phyloP scores from a whole-genome alignment of 2,888 invertebrate species.

The Plusia festucae region DNA sequence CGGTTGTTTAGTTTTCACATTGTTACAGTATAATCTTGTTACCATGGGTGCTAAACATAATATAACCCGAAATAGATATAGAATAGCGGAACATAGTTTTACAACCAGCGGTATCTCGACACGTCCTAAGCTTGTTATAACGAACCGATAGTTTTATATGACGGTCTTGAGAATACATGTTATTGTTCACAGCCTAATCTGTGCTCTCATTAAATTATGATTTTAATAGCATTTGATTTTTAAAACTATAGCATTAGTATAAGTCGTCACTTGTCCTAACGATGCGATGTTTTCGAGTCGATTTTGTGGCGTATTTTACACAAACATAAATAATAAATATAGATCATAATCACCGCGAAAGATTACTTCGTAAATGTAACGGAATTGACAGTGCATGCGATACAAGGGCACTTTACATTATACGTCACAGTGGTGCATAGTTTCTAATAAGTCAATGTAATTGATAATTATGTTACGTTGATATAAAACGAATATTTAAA shows the following conservation, averaged over 20 bases:
- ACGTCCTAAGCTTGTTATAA: conserved; percentile 49
- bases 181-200: conserved; percentile 23
- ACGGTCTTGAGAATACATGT: conserved; percentile 41
- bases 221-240: conserved; percentile 29
- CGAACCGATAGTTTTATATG: conserved; percentile 50
- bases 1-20: conserved; percentile 27
- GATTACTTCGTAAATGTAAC: conserved; percentile 23
- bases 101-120: conserved; percentile 44
- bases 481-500: conserved; percentile 41
- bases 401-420: conserved; percentile 22
- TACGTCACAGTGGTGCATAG: conserved; percentile 18
- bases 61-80: conserved; percentile 18
- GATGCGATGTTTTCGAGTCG: conserved; percentile 24
- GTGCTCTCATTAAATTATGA: conserved; percentile 31
- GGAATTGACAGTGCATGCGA: conserved; percentile 27
- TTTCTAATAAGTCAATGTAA: conserved; percentile 30
- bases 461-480: conserved; percentile 41
- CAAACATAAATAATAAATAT: conserved; percentile 18
- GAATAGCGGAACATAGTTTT: conserved; percentile 16
- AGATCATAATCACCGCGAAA: conserved; percentile 15
- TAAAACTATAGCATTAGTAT: conserved; percentile 24
- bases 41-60: conserved; percentile 47
- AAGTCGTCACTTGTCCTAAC: conserved; percentile 22
- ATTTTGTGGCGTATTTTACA: conserved; percentile 24
- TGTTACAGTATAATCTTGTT: conserved; percentile 46